These are phyloP conservation scores for Chrysodeixis includens DNA, from an alignment of 2,888 invertebrate species.

Conservation along the genomic window DNA sequence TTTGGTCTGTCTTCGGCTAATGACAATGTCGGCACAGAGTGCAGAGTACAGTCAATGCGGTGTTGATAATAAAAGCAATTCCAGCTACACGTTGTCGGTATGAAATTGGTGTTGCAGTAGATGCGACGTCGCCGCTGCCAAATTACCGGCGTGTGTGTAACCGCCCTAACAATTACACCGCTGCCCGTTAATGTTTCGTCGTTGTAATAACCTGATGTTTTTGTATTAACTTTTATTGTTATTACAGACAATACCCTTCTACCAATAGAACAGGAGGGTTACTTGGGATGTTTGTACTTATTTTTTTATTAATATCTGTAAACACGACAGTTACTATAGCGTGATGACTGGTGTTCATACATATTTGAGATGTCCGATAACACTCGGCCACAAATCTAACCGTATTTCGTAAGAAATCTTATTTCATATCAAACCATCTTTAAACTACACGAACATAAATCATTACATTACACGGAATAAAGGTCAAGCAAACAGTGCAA, in stretches of 20 bases:
- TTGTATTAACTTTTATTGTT: slow-evolving; percentile 70
- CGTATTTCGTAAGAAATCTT: neutral
- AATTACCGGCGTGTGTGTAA: slow-evolving; percentile 66
- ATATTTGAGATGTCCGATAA: neutral
- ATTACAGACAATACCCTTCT: slow-evolving; percentile 53
- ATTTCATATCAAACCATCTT: slow-evolving; percentile 3
- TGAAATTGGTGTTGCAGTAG: slow-evolving; percentile 73
- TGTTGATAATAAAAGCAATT: slow-evolving; percentile 69
- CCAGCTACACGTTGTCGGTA: slow-evolving; percentile 67
- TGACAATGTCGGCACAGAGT: slow-evolving; percentile 44
- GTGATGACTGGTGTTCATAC: neutral
- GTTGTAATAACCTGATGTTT: slow-evolving; percentile 66
- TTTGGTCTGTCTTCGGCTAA: slow-evolving; percentile 16
- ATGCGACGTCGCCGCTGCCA: slow-evolving; percentile 71
- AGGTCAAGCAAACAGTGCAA: slow-evolving; percentile 26
- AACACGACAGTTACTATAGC: slow-evolving; percentile 6
- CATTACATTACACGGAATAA: slow-evolving; percentile 8
- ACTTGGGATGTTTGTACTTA: slow-evolving; percentile 39
- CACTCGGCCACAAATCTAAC: neutral
- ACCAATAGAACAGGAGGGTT: slow-evolving; percentile 45
- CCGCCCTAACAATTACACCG: slow-evolving; percentile 67
- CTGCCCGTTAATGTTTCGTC: slow-evolving; percentile 62
- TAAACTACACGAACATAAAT: slow-evolving; percentile 13
- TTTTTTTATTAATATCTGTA: slow-evolving; percentile 37
- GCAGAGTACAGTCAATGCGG: slow-evolving; percentile 42